These are phyloP conservation scores for Diadumene lineata DNA, from an alignment of 92 coral and sea anemone species.

Conservation along the genomic window DNA sequence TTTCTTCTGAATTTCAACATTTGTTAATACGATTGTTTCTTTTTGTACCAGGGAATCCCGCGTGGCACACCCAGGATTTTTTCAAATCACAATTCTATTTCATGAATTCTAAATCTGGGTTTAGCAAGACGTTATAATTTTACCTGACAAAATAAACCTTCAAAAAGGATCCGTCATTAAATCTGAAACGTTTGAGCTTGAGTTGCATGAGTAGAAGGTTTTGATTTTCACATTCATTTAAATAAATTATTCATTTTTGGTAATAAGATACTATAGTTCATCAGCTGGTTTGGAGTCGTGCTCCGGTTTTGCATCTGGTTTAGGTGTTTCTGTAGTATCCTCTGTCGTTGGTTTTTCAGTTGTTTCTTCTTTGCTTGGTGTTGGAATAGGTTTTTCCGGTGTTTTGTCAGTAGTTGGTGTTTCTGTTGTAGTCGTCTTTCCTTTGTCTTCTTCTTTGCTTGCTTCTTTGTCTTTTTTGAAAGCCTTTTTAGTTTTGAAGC, in stretches of 20 bases:
- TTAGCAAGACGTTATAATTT: too few relatives aligned
- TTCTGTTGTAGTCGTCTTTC: background rate
- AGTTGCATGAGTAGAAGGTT: background rate
- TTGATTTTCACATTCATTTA: background rate
- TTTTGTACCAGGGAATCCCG: too few relatives aligned
- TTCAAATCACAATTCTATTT: too few relatives aligned
- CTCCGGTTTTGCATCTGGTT: constrained; percentile 3
- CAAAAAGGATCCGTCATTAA: too few relatives aligned
- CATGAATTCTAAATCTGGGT: too few relatives aligned
- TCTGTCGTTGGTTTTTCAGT: constrained; percentile 21
- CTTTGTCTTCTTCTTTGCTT: constrained; percentile 30
- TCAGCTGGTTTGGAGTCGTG: constrained; percentile 5
- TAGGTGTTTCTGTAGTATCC: constrained; percentile 7
- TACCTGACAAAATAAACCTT: too few relatives aligned
- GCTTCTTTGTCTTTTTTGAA: constrained; percentile 40
- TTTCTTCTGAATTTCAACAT: too few relatives aligned
- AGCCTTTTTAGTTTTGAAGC: constrained; percentile 29
- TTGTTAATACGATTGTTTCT: too few relatives aligned
- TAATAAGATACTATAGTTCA: constrained; percentile 28
- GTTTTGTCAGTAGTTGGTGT: background rate
- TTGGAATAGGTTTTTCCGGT: constrained; percentile 31
- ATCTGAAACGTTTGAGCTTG: too few relatives aligned
- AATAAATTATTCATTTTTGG: constrained; percentile 39
- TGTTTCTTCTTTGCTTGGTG: constrained; percentile 30
- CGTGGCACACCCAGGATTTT: too few relatives aligned